phyloP scores from a whole-genome alignment of 1,140 invertebrate genomes.

The Heliconius eleuchia region DNA sequence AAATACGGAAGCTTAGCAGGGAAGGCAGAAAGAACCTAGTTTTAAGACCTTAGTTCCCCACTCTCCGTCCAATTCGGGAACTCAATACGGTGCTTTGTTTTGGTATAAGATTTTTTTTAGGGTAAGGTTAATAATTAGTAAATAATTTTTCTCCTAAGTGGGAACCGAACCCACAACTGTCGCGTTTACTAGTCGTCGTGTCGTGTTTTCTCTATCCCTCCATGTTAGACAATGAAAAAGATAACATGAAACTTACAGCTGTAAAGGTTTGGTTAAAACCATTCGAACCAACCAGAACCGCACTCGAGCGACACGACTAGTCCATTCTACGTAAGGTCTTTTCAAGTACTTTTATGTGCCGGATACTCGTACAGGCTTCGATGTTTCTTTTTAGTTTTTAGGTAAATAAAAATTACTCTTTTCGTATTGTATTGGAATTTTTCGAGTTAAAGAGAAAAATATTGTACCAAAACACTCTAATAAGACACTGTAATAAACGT shows the following conservation, averaged over 20 bases:
- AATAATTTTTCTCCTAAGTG: too few species aligned
- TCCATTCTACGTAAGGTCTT: constrained; percentile 22
- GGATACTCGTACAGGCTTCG: neutral
- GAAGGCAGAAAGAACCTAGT: too few species aligned
- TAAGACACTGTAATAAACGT: too few species aligned
- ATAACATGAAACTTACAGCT: neutral
- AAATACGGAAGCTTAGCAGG: too few species aligned
- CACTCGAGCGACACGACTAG: constrained; percentile 12
- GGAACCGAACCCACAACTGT: too few species aligned
- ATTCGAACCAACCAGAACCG: neutral
- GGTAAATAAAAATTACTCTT: neutral
- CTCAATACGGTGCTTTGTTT: too few species aligned
- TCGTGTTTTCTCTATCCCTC: neutral
- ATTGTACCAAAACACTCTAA: too few species aligned
- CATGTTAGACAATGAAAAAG: neutral
- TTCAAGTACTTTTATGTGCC: constrained; percentile 23
- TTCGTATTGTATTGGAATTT: neutral
- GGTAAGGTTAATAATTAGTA: too few species aligned
- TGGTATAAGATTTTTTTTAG: too few species aligned
- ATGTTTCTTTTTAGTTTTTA: neutral
- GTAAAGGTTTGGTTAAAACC: neutral
- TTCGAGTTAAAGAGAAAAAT: neutral
- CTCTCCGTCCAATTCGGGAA: too few species aligned
- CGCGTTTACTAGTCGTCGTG: too few species aligned
- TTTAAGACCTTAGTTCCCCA: too few species aligned